phyloP scores from a whole-genome alignment of 2,888 invertebrate genomes.

The Lissocephala sabroskyi region DNA sequence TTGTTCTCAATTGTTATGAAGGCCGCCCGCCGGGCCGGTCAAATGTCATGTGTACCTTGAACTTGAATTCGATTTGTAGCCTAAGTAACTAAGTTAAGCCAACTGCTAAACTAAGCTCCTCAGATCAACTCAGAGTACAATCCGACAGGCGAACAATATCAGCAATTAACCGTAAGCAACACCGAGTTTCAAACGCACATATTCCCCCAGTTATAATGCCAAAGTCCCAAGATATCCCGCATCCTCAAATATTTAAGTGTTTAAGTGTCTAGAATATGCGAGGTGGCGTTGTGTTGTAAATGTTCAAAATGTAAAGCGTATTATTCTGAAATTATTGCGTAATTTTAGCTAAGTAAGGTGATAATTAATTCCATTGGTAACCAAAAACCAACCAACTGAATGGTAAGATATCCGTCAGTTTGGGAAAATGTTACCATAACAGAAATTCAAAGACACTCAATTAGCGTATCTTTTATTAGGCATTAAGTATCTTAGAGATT shows the following conservation, averaged over 20 bases:
- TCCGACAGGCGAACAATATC: conserved; percentile 20
- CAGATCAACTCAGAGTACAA: conserved; percentile 43
- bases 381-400: neutral
- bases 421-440: neutral
- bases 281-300: conserved; percentile 1
- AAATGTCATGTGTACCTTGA: conserved; percentile 62
- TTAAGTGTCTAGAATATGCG: conserved; percentile 21
- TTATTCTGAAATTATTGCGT: conserved; percentile 36
- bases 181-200: conserved; percentile 24
- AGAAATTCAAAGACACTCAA: neutral
- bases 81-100: conserved; percentile 5
- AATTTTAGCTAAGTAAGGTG: neutral
- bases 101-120: neutral
- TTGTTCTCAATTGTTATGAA: neutral
- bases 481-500: neutral
- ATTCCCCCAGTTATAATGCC: conserved; percentile 1
- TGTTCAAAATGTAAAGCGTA: conserved; percentile 37
- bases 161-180: conserved; percentile 10
- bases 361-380: neutral
- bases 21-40: conserved; percentile 21
- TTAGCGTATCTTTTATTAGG: too few species aligned
- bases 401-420: neutral
- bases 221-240: neutral
- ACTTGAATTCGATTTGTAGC: conserved; percentile 19
- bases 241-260: neutral